phyloP scores from a whole-genome alignment of 2,797 vertebrate genomes.

The Columba guinea region DNA sequence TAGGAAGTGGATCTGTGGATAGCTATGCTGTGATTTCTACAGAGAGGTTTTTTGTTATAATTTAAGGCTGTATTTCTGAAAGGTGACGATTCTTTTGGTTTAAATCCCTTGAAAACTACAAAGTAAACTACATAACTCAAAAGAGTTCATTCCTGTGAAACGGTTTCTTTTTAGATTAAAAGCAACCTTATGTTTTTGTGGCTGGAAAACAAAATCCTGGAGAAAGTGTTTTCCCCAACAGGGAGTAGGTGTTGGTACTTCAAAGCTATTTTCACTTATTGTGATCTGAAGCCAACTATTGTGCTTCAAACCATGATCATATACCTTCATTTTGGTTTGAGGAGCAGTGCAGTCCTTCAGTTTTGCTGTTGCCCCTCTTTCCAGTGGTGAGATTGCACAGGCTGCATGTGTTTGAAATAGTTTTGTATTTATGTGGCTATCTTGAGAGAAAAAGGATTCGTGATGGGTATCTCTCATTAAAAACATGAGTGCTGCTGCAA shows the following conservation, averaged over 20 bases:
- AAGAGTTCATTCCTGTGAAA: neutral
- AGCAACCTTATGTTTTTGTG: neutral
- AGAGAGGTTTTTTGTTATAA: neutral
- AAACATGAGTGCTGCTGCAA: neutral
- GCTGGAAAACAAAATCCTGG: neutral
- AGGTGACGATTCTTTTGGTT: neutral
- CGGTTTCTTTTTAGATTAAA: neutral
- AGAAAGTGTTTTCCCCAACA: neutral
- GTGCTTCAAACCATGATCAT: neutral
- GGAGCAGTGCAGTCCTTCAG: neutral
- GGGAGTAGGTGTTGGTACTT: neutral
- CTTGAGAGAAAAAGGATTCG: neutral
- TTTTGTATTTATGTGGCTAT: neutral
- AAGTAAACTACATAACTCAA: rapidly evolving
- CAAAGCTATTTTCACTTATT: neutral
- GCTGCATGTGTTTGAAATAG: neutral
- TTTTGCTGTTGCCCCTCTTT: neutral
- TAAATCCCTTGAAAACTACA: neutral
- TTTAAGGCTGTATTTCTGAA: neutral
- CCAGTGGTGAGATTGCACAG: neutral
- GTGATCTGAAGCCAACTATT: neutral
- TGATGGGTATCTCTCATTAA: neutral
- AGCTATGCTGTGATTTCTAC: neutral
- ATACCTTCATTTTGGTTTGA: neutral
- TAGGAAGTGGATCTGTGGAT: neutral